Percentiles rank a stretch among this genome's conserved stretches.
Evolutionary conservation across 1,140 invertebrate species (phyloP).

Genomic region (Coptotermes formosanus): DNA sequence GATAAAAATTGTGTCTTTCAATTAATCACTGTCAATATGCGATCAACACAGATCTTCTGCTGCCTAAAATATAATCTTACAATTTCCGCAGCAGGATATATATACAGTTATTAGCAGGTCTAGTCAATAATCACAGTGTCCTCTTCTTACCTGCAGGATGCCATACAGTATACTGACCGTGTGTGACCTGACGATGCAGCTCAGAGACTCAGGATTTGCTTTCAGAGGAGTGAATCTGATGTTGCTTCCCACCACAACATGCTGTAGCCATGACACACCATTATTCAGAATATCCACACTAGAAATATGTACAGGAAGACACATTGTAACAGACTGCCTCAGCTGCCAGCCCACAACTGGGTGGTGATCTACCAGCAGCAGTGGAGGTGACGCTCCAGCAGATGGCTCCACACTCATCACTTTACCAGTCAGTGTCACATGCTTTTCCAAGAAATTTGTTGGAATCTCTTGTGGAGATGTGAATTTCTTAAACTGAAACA

Average conservation of each 20-base stretch:
- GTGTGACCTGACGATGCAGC: conserved; percentile 34
- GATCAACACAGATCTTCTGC: too few species aligned
- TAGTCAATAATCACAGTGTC: background rate
- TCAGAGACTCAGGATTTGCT: conserved; percentile 35
- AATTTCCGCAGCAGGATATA: too few species aligned
- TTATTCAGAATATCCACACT: conserved; percentile 34
- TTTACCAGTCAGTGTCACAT: conserved; percentile 34
- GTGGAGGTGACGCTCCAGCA: conserved; percentile 15
- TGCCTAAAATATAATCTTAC: too few species aligned
- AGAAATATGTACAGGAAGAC: conserved; percentile 33
- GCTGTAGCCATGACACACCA: conserved; percentile 36
- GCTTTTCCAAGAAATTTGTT: conserved; percentile 29
- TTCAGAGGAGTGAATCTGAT: conserved; percentile 32
- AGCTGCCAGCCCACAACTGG: conserved; percentile 30
- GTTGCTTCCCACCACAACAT: conserved; percentile 29
- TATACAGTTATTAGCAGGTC: background rate
- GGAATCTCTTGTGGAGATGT: conserved; percentile 34
- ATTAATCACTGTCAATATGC: too few species aligned
- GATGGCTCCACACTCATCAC: conserved; percentile 30
- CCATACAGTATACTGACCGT: background rate
- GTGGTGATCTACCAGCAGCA: conserved; percentile 36
- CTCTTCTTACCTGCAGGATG: background rate
- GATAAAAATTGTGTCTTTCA: too few species aligned
- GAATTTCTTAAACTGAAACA: conserved; percentile 35
- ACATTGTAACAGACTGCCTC: background rate